Base-by-base conservation (phyloP, 2,113 vertebrate genomes). In the Egretta garzetta region DNA sequence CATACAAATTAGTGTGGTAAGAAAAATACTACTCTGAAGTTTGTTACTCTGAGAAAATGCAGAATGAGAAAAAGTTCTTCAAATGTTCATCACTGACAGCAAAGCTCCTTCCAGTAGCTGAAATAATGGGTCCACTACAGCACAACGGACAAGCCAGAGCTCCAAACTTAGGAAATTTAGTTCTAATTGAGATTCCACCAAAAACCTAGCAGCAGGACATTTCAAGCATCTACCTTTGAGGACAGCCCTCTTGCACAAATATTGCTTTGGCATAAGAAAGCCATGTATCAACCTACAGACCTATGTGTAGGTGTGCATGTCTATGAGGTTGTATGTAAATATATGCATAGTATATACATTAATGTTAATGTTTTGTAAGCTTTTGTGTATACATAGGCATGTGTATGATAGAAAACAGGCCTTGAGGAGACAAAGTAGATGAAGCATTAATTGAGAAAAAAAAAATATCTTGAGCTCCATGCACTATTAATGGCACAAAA, bases 401-500 rank as follows among this genome's bases (percentile, higher is more conserved):
- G 17, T 73, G 9, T 43, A 68, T 11, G 39, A 53, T 1, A 59
- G 32, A 86, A 52, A 49, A 60, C 12, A 71, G 26, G 47, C 14
- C 47, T 7, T n/a, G 33, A 76, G 53, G 27, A 88, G 56, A 72
- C 49, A 89, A 72, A 90, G 73, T 23, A 96, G 55, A 81, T 30
- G 21, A 70, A 96, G 41, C 45, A n/a, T 27, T 58, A 76, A n/a
- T 88, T 35, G 14, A 77, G 28, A 13, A 88, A 70, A 83, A 30
- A 32, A n/a, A n/a, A 30, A 52, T 39, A 10, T 47, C 43, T 82
- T n/a, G 32, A 92, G 63, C 67, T 84, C 16, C 47, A 77, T 75
- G 50, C 52, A 73, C 82, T 96, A 88, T 80, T 90, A 93, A 93
- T 66, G 59, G 93, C 76, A 95, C 43, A 43, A 95, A 93, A 86